Base-by-base conservation (phyloP, 2,888 invertebrate species). In the Drosophila ustulata region DNA sequence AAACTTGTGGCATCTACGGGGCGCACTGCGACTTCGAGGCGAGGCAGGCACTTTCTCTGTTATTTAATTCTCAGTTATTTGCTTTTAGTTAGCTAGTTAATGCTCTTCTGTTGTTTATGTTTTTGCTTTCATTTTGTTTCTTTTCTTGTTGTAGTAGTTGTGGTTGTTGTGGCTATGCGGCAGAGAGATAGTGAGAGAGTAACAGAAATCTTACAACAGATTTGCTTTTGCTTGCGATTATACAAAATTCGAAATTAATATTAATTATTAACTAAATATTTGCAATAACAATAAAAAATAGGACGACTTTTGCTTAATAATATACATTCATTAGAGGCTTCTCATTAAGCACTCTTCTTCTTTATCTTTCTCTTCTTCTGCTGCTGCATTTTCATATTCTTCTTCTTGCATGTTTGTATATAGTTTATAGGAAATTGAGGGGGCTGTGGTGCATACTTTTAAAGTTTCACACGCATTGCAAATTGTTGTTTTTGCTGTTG, bases 181-280 rank as follows among this genome's bases (percentile, higher is more conserved):
- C 58, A 56, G 46, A 57, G 57, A 47, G 57, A 37, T 18, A 18
- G 57, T 32, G 37, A 57, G 59, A 56, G 51, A 50, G 55, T 59
- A 68, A 70, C 66, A 71, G 73, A 82, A 88, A 89, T 89, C 90
- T 82, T 90, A 88, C 88, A 90, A 88, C 90, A 88, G 90, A 89
- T 88, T 88, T 88, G 67, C 37, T 56, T 61, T 66, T 66, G 45
- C 13, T 65, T 62, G 67, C 56, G 53, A 67, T 62, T 66, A 47
- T 68, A 66, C 45, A 59, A 63, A 74, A 68, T 69, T 71, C 51
- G 53, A 80, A 87, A 72, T 64, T 65, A 75, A 66, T 46, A 57
- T 68, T 80, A 82, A 78, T 62, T 66, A 78, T 80, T 67, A 53
- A 88, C 72, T 75, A 88, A 85, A 69, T 75, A 80, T 70, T 73